phyloP scores from a whole-genome alignment of 2,113 vertebrate species.

The Chloropsis cyanopogon region DNA sequence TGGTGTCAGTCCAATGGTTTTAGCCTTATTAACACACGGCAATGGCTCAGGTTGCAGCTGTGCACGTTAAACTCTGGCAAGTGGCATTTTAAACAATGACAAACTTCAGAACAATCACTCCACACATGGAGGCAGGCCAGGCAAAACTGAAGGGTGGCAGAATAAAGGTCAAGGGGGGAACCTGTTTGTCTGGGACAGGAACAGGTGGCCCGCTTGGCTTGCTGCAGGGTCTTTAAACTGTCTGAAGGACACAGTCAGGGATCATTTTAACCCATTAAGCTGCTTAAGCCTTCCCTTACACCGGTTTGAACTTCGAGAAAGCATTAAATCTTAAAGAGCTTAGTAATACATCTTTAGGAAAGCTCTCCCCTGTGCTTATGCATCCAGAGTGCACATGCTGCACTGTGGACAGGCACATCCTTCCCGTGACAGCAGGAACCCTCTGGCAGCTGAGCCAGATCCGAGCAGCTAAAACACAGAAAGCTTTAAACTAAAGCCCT shows the following conservation, averaged over 20 bases:
- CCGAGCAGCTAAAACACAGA: background rate
- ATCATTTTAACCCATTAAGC: constrained; percentile 67
- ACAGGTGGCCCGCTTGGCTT: constrained; percentile 33
- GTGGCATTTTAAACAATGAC: constrained; percentile 61
- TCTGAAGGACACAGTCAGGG: constrained; percentile 64
- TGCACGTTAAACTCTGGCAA: constrained; percentile 46
- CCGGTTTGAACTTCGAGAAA: constrained; percentile 39
- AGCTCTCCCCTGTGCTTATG: background rate
- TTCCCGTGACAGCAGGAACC: background rate
- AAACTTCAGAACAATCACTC: constrained; percentile 48
- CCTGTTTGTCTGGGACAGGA: constrained; percentile 63
- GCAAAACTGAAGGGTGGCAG: constrained; percentile 16
- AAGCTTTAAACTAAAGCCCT: background rate
- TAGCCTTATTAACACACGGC: constrained; percentile 37
- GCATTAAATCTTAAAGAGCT: constrained; percentile 67
- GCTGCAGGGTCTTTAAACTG: constrained; percentile 43
- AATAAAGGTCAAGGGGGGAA: constrained; percentile 55
- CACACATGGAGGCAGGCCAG: constrained; percentile 1
- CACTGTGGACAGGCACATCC: background rate
- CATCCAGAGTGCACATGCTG: background rate
- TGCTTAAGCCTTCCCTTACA: constrained; percentile 53
- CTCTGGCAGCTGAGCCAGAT: background rate
- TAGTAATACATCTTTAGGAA: constrained; percentile 44
- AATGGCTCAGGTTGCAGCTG: constrained; percentile 44
- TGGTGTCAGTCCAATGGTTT: constrained; percentile 57